A percentile compares a stretch with the other conserved stretches of the same genome.
Evolutionary conservation across 2,113 vertebrate species (phyloP).

Genomic region (Alaudala cheleensis): DNA sequence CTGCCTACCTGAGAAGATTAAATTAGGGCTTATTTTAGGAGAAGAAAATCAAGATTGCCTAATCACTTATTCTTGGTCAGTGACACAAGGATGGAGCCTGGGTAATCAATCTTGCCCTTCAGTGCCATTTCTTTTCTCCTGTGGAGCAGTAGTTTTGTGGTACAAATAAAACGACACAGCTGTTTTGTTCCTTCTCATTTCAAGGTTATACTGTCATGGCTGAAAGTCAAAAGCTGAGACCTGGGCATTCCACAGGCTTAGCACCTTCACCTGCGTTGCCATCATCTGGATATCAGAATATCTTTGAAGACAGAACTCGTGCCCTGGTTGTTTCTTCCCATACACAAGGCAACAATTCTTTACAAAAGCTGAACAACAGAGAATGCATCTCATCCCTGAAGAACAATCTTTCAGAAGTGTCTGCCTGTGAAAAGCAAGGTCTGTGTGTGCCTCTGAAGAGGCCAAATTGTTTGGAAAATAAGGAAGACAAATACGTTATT

Average conservation of each 20-base stretch:
- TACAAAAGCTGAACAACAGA: not conserved
- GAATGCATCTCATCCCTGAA: conserved; percentile 43
- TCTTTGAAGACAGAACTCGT: not conserved
- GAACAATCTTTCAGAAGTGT: not conserved
- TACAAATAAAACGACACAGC: not conserved
- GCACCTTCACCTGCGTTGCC: not conserved
- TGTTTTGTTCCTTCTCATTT: not conserved
- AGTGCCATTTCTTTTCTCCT: not conserved
- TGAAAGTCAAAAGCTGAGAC: conserved; percentile 47
- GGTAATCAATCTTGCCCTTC: not conserved
- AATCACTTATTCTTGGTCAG: not conserved
- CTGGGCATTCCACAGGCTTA: not conserved
- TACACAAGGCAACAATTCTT: not conserved
- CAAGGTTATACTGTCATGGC: conserved; percentile 17
- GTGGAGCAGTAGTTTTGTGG: not conserved
- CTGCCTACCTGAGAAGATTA: not conserved
- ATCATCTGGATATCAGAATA: not conserved
- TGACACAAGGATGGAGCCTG: not conserved
- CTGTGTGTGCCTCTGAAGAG: conserved; percentile 29
- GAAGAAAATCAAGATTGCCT: not conserved
- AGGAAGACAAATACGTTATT: not conserved
- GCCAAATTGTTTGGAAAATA: conserved; percentile 13
- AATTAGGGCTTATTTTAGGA: not conserved
- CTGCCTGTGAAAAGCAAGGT: conserved; percentile 37
- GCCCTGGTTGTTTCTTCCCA: not conserved